phyloP scores from a whole-genome alignment of 2,888 invertebrate genomes.

The Drosophila fulvimacula region DNA sequence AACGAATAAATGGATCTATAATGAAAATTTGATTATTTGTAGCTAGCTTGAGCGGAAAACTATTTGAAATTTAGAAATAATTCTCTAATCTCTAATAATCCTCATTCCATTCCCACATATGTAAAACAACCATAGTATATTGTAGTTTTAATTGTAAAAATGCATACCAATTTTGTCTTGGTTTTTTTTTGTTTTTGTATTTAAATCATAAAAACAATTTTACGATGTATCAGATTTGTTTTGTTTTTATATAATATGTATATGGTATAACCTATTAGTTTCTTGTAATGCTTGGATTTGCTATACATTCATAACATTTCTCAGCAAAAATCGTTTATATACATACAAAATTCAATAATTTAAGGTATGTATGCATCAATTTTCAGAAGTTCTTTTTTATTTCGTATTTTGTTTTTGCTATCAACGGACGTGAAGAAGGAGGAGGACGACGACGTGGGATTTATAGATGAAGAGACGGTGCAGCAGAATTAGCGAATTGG shows the following conservation, averaged over 20 bases:
- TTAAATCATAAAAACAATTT: conserved; percentile 80
- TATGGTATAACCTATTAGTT: conserved; percentile 78
- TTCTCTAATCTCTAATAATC: too few relatives aligned
- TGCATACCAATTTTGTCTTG: conserved; percentile 61
- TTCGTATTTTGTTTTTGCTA: conserved; percentile 56
- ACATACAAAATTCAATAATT: conserved; percentile 75
- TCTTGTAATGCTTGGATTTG: conserved; percentile 67
- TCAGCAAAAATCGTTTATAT: conserved; percentile 61
- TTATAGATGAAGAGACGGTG: conserved; percentile 43
- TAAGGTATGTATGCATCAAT: conserved; percentile 68
- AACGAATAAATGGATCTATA: conserved; percentile 54
- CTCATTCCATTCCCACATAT: conserved; percentile 7
- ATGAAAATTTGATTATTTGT: conserved; percentile 30
- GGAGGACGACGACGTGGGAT: conserved; percentile 47
- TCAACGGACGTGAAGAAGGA: conserved; percentile 66
- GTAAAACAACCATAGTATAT: conserved; percentile 23
- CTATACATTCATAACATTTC: conserved; percentile 65
- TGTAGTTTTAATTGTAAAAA: conserved; percentile 63
- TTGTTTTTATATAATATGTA: conserved; percentile 67
- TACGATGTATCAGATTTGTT: conserved; percentile 72
- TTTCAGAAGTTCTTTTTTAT: conserved; percentile 49
- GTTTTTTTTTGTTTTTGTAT: conserved; percentile 59
- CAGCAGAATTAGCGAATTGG: conserved; percentile 43
- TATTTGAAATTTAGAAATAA: neutral
- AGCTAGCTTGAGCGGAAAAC: neutral